Evolutionary conservation across 2,888 invertebrate species (phyloP), one percentile per base, ranked within the genome.

Genomic region (Clivina fossor): DNA sequence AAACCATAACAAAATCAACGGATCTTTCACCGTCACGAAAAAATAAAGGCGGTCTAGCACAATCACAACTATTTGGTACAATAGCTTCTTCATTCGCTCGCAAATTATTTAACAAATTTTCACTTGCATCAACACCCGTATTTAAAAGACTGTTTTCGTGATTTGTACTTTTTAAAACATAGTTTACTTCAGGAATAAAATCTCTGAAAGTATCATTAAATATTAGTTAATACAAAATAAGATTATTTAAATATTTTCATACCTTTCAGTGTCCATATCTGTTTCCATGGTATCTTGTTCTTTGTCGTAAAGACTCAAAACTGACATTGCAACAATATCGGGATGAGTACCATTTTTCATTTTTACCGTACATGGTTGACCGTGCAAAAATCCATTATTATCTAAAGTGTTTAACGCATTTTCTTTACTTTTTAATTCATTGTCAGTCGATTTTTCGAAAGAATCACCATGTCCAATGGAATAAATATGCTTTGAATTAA

Each of bases 1-100:
- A 91, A 5, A 86, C 90, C 47, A 91, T 70, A 37, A 90, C 83
- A 74, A 85, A 90, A 74, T 90, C 90, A 63, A 90, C 84, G 2
- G 86, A 83, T 18, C 87, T 79, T 4, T 78, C 71, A 7, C 84
- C 84, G 71, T 90, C 90, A 60, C 78, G 78, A 71, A 90, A 89
- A 61, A 79, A 83, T 55, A 87, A 73, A 0, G 83, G 82, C 0
- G 79, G 78, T 62, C 78, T 78, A 2, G 69, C 66, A 63, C 70
- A 71, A 57, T 66, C 62, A 33, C 57, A 47, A 15, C 15, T 13
- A 28, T 26, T 26, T 8, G 26, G 26, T 5, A 7, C 7, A 7
- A n/a, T 44, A 11, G 28, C 20, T 20, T n/a, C 33, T 11, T 33
- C 20, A 20, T 47, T 32, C 9, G 20, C 5, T 47, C 22, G 13